Evolutionary conservation across 2,888 invertebrate species (phyloP), one percentile per base, ranked within the genome.

Genomic region (Nasonia oneida): DNA sequence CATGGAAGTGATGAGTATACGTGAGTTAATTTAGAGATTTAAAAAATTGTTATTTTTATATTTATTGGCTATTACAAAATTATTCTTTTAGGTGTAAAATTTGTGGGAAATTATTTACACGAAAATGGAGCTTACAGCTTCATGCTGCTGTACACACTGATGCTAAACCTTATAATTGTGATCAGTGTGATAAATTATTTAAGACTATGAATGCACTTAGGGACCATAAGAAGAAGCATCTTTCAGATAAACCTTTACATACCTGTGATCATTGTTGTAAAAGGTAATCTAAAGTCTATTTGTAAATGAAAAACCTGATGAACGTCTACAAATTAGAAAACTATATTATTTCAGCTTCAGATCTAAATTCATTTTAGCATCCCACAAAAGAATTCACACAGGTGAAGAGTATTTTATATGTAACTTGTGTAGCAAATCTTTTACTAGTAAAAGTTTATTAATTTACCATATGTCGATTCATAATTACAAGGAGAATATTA

Each of bases 81-180:
- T 53, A 50, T 71, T 23, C 39, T 80, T 53, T 12, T 29, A 80
- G 80, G 37, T 81, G 81, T 6, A 57, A 61, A 15, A 18, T 73
- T 42, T 81, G 81, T 73, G 81, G 81, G 42, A 81, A 81, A 42
- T 57, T 53, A 39, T 81, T 71, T 61, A 53, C 53, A 14, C 71
- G 57, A 61, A 37, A 57, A 15, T 81, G 73, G 73, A 42, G 73
- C 14, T 39, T 81, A 18, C 33, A 37, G 29, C 18, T 57, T 53
- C 81, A 81, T 73, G 57, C 57, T 8, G 37, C 81, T 37, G 81
- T 81, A 57, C 81, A 81, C 61, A 57, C 81, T 8, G 81, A 81
- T 73, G 23, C 57, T 42, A 81, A 81, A 61, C 73, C 57, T 29
- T 81, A 73, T 29, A 73, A 81, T 3, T 81, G 81, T 23, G 50